Conservation (phyloP, 2,888 invertebrate genomes). For the Papilio gigon region DNA sequence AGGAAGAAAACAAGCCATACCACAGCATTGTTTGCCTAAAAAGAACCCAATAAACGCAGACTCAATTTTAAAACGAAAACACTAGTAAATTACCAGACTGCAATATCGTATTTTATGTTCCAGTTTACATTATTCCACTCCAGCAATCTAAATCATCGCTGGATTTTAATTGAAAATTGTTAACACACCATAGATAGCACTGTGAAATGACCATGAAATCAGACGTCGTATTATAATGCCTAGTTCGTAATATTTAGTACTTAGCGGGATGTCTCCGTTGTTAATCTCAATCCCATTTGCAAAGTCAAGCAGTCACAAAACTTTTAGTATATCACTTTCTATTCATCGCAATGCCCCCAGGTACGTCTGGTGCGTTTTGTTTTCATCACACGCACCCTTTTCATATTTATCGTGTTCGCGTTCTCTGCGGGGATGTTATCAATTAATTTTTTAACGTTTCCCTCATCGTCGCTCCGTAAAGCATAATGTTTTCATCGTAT, state of each 20-base stretch:
- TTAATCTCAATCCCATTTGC: neutral
- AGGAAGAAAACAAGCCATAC: conserved; percentile 26
- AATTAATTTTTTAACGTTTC: conserved; percentile 53
- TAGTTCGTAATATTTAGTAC: no score
- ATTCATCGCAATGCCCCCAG: conserved; percentile 21
- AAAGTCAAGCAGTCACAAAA: conserved; percentile 25
- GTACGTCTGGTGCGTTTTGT: conserved; percentile 47
- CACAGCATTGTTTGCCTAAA: conserved; percentile 25
- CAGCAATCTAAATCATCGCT: no score
- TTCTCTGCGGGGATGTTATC: conserved; percentile 48
- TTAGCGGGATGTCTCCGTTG: no score
- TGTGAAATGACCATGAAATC: no score
- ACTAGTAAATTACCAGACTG: conserved; percentile 18
- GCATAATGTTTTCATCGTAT: conserved; percentile 39
- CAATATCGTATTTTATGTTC: no score
- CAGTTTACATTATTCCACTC: no score
- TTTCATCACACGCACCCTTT: conserved; percentile 54
- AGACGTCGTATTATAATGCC: no score
- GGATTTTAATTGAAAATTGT: no score
- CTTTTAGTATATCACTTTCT: conserved; percentile 32
- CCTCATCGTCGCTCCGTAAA: conserved; percentile 43
- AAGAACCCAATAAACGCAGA: conserved; percentile 33
- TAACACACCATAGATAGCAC: no score
- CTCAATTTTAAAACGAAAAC: conserved; percentile 6
- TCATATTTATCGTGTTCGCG: conserved; percentile 53